Percentiles rank a stretch among this genome's conserved stretches.
These are phyloP conservation scores for Hoplodrina ambigua DNA, from an alignment of 2,888 invertebrate species.

Conservation along the genomic window DNA sequence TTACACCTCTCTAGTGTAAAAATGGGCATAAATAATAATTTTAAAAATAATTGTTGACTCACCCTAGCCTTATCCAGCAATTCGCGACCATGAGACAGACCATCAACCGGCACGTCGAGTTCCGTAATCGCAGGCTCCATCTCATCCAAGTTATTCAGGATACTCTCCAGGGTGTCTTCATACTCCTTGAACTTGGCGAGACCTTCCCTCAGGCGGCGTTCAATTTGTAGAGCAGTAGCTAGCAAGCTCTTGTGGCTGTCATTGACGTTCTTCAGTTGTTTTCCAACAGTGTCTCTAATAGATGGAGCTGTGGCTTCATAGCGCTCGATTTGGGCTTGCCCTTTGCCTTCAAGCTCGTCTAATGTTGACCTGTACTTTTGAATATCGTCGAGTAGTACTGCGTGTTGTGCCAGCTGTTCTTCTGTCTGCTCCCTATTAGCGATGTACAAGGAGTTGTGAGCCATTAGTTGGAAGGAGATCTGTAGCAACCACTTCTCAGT, in stretches of 20 bases:
- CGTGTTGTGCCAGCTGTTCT: conserved; percentile 97
- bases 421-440: conserved; percentile 97
- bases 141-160: conserved; percentile 94
- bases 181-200: conserved; percentile 98
- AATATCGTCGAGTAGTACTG: conserved; percentile 93
- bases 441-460: conserved; percentile 98
- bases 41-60: conserved; percentile 67
- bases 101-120: conserved; percentile 93
- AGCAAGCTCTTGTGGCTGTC: conserved; percentile 97
- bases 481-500: conserved; percentile 98
- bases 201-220: conserved; percentile 96
- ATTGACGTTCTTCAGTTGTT: conserved; percentile 96
- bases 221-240: conserved; percentile 97
- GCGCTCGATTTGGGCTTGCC: conserved; percentile 95
- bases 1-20: too few relatives aligned
- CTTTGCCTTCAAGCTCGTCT: conserved; percentile 95
- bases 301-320: conserved; percentile 93
- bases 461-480: conserved; percentile 98
- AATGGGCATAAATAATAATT: background rate
- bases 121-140: conserved; percentile 95
- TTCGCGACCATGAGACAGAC: conserved; percentile 93
- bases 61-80: conserved; percentile 94
- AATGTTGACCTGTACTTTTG: conserved; percentile 95
- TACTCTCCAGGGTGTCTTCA: conserved; percentile 96
- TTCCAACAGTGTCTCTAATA: conserved; percentile 94